Conservation (phyloP, 2,797 vertebrate genomes). For the Myioborus melanocephalus region DNA sequence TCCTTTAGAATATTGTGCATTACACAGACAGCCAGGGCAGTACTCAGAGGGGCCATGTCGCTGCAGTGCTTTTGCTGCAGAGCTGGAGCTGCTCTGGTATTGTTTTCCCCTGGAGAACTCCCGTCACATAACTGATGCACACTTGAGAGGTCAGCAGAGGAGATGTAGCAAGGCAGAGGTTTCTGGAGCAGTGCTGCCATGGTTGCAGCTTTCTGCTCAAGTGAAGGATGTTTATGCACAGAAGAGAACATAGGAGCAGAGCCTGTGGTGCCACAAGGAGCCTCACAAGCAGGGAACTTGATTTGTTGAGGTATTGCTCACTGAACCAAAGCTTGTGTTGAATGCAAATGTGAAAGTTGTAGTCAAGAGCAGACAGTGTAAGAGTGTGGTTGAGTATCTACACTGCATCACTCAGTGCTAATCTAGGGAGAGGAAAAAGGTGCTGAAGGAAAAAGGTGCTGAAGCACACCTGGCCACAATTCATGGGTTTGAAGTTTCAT, state of each 20-base stretch:
- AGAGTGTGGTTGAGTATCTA: background rate
- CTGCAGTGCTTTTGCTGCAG: background rate
- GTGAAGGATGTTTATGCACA: background rate
- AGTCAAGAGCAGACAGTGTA: background rate
- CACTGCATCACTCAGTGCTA: background rate
- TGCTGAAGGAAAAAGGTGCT: background rate
- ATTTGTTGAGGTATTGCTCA: background rate
- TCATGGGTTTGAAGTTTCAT: background rate
- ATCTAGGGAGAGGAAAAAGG: background rate
- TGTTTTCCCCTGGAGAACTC: background rate
- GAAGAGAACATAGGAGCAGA: background rate
- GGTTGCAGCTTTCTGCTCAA: background rate
- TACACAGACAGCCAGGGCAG: background rate
- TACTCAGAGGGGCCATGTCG: rapidly evolving
- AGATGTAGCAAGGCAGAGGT: background rate
- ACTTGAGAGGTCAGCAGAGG: background rate
- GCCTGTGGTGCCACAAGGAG: background rate
- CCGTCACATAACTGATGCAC: background rate
- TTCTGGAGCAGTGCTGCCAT: background rate
- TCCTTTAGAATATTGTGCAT: background rate
- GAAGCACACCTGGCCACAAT: background rate
- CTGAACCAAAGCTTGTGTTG: background rate
- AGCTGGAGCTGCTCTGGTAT: background rate
- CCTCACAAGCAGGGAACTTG: background rate
- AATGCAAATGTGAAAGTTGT: background rate